Percentiles rank a stretch among this genome's conserved stretches.
These are phyloP conservation scores for Antennarius striatus DNA, from an alignment of 2,113 vertebrate genomes.

Conservation along the genomic window DNA sequence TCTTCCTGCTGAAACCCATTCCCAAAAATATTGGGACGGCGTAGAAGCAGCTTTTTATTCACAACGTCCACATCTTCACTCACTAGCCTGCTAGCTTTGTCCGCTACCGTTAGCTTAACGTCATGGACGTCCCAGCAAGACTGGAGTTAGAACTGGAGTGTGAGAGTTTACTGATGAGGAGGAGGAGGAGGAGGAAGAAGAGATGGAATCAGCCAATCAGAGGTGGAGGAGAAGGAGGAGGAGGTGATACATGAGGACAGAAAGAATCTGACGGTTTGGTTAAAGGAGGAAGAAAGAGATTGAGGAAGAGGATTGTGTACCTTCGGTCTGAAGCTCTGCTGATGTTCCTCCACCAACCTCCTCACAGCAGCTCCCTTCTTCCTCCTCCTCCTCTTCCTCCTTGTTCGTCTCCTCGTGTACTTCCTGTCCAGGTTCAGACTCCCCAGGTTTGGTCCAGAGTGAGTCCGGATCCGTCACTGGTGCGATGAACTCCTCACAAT, in stretches of 20 bases:
- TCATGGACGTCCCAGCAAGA: too few species aligned
- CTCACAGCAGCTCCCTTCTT: not conserved
- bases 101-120: too few species aligned
- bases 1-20: too few species aligned
- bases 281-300: constrained; percentile 22
- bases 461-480: not conserved
- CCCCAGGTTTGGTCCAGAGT: not conserved
- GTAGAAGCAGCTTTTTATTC: too few species aligned
- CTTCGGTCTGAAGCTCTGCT: constrained; percentile 46
- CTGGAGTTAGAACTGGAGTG: not conserved
- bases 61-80: too few species aligned
- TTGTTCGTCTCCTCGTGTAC: not conserved
- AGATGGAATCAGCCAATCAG: constrained; percentile 10
- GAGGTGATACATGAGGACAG: constrained; percentile 12
- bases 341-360: constrained; percentile 39
- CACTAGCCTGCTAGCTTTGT: too few species aligned
- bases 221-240: constrained; percentile 6
- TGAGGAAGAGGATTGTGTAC: constrained; percentile 38
- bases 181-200: not conserved
- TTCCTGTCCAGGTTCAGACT: not conserved
- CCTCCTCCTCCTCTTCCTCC: not conserved
- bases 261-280: not conserved
- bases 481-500: not conserved
- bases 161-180: not conserved
- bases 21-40: too few species aligned